Percentiles rank a stretch among this genome's conserved stretches.
These are phyloP conservation scores for Diorhabda sublineata DNA, from an alignment of 1,140 invertebrate species.

Conservation along the genomic window DNA sequence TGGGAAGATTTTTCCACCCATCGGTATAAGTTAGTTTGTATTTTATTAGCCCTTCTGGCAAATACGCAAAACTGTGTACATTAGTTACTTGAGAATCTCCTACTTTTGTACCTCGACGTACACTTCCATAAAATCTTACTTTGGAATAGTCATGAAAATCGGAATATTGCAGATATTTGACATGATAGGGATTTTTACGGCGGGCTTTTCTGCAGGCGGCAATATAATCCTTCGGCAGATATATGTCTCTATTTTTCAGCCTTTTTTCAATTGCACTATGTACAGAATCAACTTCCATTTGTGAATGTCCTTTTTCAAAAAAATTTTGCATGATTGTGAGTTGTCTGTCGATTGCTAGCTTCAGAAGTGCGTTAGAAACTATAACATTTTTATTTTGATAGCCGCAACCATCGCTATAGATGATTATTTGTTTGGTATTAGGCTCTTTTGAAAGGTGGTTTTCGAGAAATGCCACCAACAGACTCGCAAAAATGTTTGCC, in stretches of 20 bases:
- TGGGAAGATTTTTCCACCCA: constrained; percentile 5
- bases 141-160: constrained; percentile 8
- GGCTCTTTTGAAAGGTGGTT: too few relatives aligned
- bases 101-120: neutral
- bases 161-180: constrained; percentile 4
- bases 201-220: constrained; percentile 30
- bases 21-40: constrained; percentile 7
- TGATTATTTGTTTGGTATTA: constrained; percentile 3
- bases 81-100: constrained; percentile 6
- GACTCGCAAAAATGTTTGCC: too few relatives aligned
- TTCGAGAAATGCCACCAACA: too few relatives aligned
- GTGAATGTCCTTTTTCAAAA: constrained; percentile 43
- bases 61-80: neutral
- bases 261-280: constrained; percentile 36
- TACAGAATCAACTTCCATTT: constrained; percentile 47
- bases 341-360: constrained; percentile 32
- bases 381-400: constrained; percentile 43
- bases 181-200: constrained; percentile 15
- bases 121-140: neutral
- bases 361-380: constrained; percentile 42
- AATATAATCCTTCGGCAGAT: constrained; percentile 31
- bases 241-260: constrained; percentile 22
- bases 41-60: constrained; percentile 3
- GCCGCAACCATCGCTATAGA: constrained; percentile 13
- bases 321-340: constrained; percentile 46